Conservation (phyloP, 2,113 vertebrate species). For the Pica pica region DNA sequence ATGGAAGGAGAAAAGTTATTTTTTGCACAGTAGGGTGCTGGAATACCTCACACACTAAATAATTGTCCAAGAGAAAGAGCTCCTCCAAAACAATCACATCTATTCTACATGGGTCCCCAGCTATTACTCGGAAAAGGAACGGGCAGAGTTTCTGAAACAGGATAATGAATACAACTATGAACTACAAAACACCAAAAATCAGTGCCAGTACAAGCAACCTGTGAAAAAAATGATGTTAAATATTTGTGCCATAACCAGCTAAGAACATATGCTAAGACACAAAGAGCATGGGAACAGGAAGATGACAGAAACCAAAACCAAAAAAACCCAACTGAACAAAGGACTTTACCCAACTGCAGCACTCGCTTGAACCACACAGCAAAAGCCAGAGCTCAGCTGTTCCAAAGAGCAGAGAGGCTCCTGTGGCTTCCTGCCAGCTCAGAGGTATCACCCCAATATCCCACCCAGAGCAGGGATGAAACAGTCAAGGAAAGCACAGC, state of each 20-base stretch:
- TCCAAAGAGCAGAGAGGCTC: not conserved
- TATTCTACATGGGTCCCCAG: not conserved
- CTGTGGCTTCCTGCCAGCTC: not conserved
- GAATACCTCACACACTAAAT: not conserved
- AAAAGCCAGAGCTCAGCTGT: not conserved
- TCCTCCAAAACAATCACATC: not conserved
- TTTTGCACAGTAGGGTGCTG: not conserved
- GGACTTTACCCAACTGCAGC: not conserved
- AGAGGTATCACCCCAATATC: not conserved
- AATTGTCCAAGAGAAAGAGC: not conserved
- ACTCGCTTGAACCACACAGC: not conserved
- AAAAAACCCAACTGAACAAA: not conserved
- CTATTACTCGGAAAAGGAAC: not conserved
- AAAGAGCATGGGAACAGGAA: not conserved
- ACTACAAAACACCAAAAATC: not conserved
- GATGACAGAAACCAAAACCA: not conserved
- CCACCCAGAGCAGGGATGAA: not conserved
- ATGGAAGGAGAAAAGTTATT: not conserved
- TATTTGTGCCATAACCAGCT: not conserved
- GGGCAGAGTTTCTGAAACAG: not conserved
- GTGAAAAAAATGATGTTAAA: not conserved
- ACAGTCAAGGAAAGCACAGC: not conserved
- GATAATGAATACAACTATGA: rapidly evolving
- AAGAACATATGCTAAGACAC: not conserved
- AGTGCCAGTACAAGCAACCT: not conserved